Evolutionary conservation across 2,888 invertebrate species (phyloP).

Genomic region (Drosophila helvetica): DNA sequence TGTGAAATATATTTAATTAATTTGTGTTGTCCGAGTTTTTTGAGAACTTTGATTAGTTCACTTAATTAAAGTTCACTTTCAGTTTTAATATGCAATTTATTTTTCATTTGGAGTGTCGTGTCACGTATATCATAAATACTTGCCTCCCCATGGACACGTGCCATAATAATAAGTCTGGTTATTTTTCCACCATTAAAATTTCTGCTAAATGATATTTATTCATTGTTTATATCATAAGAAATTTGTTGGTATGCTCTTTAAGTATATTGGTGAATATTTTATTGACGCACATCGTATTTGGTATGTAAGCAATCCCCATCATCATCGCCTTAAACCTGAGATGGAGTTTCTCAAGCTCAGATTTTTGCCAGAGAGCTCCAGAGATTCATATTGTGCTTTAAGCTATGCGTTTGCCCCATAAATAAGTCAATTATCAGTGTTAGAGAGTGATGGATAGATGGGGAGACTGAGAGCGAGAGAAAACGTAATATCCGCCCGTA

Average conservation of each 20-base stretch:
- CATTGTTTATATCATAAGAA: not conserved
- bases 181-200: not conserved
- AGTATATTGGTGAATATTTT: constrained; percentile 4
- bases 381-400: constrained; percentile 16
- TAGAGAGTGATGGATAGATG: constrained; percentile 1
- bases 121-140: not conserved
- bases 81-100: not conserved
- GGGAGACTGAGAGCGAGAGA: not conserved
- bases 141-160: not conserved
- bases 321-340: not conserved
- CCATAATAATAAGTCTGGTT: constrained; percentile 12
- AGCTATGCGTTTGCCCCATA: constrained; percentile 21
- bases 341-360: constrained; percentile 6
- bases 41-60: constrained; percentile 17
- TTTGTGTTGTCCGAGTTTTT: constrained; percentile 15
- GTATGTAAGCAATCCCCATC: too few relatives aligned
- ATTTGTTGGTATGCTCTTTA: not conserved
- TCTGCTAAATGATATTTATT: not conserved
- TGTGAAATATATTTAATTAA: constrained; percentile 19
- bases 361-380: constrained; percentile 11
- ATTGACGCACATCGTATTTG: constrained; percentile 4
- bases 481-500: too few relatives aligned
- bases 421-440: constrained; percentile 27
- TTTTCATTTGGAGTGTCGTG: constrained; percentile 14
- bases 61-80: too few relatives aligned